These are phyloP conservation scores for Biston stratarius DNA, from an alignment of 2,888 invertebrate genomes.

Conservation along the genomic window DNA sequence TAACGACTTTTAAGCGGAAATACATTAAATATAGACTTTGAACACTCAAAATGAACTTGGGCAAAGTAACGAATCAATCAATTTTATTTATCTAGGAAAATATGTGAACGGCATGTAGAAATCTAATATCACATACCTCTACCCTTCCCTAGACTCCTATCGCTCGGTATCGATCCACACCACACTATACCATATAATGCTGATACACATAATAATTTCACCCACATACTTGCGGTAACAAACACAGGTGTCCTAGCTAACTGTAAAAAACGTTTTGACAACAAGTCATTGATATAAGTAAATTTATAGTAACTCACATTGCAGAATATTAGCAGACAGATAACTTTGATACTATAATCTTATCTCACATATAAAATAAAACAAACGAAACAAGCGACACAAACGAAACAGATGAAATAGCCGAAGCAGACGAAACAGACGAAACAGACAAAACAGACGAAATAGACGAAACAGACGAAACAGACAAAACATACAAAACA, in stretches of 20 bases:
- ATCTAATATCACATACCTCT: background rate
- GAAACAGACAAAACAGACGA: no score
- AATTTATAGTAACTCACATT: slow-evolving; percentile 38
- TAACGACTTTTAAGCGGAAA: no score
- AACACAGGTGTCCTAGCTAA: slow-evolving; percentile 6
- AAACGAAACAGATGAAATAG: no score
- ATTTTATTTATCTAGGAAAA: background rate
- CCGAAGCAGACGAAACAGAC: no score
- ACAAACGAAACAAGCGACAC: no score
- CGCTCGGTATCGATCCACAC: slow-evolving; percentile 6
- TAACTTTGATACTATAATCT: background rate
- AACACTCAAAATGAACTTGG: no score
- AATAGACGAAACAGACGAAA: no score
- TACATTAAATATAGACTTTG: no score
- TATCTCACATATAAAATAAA: no score
- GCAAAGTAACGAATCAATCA: no score
- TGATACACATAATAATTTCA: slow-evolving; percentile 29
- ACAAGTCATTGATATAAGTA: slow-evolving; percentile 32
- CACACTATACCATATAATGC: slow-evolving; percentile 20
- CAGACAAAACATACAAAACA: no score
- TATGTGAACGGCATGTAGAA: background rate
- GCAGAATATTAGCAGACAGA: slow-evolving; percentile 9
- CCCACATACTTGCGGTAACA: slow-evolving; percentile 35
- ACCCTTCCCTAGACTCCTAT: slow-evolving; percentile 11
- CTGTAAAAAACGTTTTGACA: slow-evolving; percentile 30